These are phyloP conservation scores for Pegea sp. DNA, from an alignment of 23 tunicate genomes.

Conservation along the genomic window DNA sequence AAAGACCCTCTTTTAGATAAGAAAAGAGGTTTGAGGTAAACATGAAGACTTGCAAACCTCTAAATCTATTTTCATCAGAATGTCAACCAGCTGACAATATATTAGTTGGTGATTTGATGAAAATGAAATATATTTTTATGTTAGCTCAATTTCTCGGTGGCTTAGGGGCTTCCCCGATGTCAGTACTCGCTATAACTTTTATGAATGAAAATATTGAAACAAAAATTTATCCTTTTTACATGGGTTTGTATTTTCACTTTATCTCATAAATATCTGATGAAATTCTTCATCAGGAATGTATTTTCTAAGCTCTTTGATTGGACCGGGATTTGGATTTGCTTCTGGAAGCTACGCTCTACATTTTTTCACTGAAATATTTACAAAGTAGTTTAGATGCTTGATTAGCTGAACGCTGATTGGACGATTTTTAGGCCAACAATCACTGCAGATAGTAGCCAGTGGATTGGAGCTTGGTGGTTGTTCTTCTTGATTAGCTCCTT, in stretches of 20 bases:
- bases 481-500: constrained; percentile 35
- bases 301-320: constrained; percentile 60
- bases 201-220: constrained; percentile 69
- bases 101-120: background rate
- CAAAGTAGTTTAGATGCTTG: constrained; percentile 16
- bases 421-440: constrained; percentile 10
- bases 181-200: constrained; percentile 46
- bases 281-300: constrained; percentile 36
- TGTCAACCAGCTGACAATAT: background rate
- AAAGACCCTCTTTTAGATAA: too few relatives aligned
- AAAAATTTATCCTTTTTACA: constrained; percentile 37
- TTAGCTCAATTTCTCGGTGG: constrained; percentile 66
- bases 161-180: constrained; percentile 52
- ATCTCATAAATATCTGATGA: background rate
- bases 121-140: constrained; percentile 52
- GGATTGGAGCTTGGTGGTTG: constrained; percentile 97
- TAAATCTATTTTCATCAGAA: background rate
- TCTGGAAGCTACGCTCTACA: constrained; percentile 41
- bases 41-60: too few relatives aligned
- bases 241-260: too few relatives aligned
- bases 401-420: background rate
- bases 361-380: constrained; percentile 23
- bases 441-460: constrained; percentile 43
- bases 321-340: constrained; percentile 71
- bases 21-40: too few relatives aligned